phyloP scores from a whole-genome alignment of 2,113 vertebrate genomes.

The Salminus brasiliensis region DNA sequence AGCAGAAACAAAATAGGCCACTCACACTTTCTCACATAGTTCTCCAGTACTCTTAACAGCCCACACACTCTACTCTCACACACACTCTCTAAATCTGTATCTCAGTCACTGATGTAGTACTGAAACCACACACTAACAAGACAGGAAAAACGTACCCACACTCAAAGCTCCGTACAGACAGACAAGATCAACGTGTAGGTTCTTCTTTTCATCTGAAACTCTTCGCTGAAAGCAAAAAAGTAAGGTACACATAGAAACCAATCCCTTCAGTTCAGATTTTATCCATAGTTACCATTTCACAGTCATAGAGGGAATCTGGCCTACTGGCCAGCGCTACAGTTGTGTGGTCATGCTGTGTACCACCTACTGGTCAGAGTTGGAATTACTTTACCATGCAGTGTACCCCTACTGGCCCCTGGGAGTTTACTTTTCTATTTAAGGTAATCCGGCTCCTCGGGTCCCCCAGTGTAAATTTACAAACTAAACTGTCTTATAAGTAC shows the following conservation, averaged over 20 bases:
- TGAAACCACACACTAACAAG: not conserved
- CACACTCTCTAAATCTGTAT: not conserved
- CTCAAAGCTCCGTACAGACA: too few relatives aligned
- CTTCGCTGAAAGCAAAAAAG: constrained; percentile 9
- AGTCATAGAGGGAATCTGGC: not conserved
- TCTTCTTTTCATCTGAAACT: not conserved
- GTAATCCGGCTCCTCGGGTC: too few relatives aligned
- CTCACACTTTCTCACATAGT: too few relatives aligned
- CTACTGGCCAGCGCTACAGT: too few relatives aligned
- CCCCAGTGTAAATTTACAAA: too few relatives aligned
- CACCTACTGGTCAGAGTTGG: too few relatives aligned
- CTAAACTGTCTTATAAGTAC: too few relatives aligned
- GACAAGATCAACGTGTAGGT: not conserved
- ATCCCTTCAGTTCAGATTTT: not conserved
- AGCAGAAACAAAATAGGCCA: too few relatives aligned
- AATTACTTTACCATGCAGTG: too few relatives aligned
- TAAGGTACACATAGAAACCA: not conserved
- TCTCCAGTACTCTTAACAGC: not conserved
- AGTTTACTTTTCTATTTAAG: too few relatives aligned
- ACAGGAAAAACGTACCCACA: not conserved
- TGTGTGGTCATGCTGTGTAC: too few relatives aligned
- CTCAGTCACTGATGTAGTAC: not conserved
- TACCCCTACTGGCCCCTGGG: too few relatives aligned
- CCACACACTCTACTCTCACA: not conserved
- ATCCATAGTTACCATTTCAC: not conserved